These are phyloP conservation scores for Salvelinus sp. DNA, from an alignment of 2,113 vertebrate genomes.

Conservation along the genomic window DNA sequence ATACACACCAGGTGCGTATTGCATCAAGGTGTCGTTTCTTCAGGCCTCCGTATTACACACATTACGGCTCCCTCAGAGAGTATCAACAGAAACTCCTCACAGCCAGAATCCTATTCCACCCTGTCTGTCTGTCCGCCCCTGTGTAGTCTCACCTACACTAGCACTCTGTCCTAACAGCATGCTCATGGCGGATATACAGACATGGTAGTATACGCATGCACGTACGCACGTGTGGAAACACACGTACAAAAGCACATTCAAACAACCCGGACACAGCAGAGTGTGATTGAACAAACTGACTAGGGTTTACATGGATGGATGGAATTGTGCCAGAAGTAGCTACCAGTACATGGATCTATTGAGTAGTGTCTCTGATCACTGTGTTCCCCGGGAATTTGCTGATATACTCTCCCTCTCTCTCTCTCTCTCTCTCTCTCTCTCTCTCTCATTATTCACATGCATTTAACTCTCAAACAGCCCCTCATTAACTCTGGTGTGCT, in stretches of 20 bases:
- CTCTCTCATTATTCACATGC: conserved; percentile 71
- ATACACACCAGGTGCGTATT: background rate
- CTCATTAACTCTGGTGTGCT: conserved; percentile 69
- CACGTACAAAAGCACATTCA: conserved; percentile 2
- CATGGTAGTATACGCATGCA: conserved; percentile 2
- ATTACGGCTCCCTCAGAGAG: background rate
- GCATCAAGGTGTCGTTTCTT: background rate
- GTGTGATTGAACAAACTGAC: conserved; percentile 1
- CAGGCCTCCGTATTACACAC: background rate
- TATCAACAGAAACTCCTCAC: background rate
- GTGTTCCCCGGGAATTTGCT: too few relatives aligned
- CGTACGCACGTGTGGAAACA: background rate
- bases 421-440: conserved; percentile 13
- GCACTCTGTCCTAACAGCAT: background rate
- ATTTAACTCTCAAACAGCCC: conserved; percentile 69
- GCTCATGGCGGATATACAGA: conserved; percentile 23
- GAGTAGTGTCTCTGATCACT: too few relatives aligned
- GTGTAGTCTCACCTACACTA: too few relatives aligned
- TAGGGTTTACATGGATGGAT: background rate
- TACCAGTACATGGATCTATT: too few relatives aligned
- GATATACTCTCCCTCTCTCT: conserved; percentile 6
- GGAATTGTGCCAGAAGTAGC: conserved; percentile 7
- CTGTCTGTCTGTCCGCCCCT: too few relatives aligned
- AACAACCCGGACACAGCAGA: background rate
- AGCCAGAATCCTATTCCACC: too few relatives aligned